Evolutionary conservation across 2,797 vertebrate genomes (phyloP).

Genomic region (Acrocephalus scirpaceus): DNA sequence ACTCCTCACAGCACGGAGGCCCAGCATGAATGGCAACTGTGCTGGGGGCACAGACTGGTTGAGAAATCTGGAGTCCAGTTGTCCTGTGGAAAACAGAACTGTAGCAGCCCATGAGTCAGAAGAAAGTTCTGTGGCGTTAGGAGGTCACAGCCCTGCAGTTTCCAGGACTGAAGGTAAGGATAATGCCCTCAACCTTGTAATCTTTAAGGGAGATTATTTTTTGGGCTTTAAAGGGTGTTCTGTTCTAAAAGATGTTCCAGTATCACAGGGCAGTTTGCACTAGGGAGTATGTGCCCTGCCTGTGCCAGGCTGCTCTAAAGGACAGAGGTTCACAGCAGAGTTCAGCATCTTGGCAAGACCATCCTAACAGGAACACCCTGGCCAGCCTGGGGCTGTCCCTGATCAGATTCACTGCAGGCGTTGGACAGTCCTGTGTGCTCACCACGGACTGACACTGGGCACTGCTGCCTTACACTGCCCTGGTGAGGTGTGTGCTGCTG

Average conservation of each 20-base stretch:
- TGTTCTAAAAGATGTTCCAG: background rate
- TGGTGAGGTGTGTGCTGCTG: background rate
- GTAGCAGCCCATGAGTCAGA: constrained; percentile 49
- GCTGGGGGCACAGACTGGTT: constrained; percentile 56
- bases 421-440: background rate
- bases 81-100: constrained; percentile 39
- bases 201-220: background rate
- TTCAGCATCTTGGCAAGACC: background rate
- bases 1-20: background rate
- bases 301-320: background rate
- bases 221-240: background rate
- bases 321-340: background rate
- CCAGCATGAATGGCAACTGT: constrained; percentile 69
- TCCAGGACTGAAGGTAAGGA: constrained; percentile 70
- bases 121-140: constrained; percentile 21
- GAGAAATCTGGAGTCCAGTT: constrained; percentile 47
- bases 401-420: background rate
- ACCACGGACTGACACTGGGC: rapidly evolving
- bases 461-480: background rate
- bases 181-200: background rate
- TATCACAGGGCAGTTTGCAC: background rate
- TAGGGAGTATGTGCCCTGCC: background rate
- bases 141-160: constrained; percentile 32
- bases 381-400: background rate
- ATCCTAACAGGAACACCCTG: background rate